Conservation (phyloP, 2,797 vertebrate genomes). For the Amblyopsis hoosieri region DNA sequence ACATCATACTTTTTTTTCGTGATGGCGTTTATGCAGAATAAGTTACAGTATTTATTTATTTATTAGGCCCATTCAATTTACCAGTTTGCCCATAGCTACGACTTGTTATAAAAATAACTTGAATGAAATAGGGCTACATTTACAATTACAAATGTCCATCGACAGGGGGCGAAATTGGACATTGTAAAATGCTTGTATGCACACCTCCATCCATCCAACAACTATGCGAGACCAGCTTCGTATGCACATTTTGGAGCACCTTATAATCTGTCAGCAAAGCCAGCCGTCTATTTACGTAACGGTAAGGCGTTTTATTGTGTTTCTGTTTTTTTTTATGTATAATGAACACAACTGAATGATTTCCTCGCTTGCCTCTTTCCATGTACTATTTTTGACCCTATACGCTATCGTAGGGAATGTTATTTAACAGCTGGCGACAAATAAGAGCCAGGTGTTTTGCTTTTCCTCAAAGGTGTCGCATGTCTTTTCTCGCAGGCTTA, state of each 20-base stretch:
- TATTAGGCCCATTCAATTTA: background rate
- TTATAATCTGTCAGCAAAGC: constrained; percentile 54
- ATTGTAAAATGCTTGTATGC: background rate
- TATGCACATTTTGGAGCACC: constrained; percentile 60
- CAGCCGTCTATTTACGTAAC: constrained; percentile 39
- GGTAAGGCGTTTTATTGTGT: constrained; percentile 61
- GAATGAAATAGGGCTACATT: background rate
- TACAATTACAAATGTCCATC: constrained; percentile 1
- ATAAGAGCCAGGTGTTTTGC: constrained; percentile 45
- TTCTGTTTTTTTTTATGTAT: background rate
- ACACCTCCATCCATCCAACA: background rate
- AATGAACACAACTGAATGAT: background rate
- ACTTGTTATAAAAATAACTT: background rate
- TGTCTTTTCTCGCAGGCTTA: constrained; percentile 11
- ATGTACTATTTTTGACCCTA: background rate
- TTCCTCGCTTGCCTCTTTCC: background rate
- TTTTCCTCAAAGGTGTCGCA: constrained; percentile 9
- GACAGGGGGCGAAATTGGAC: constrained; percentile 52
- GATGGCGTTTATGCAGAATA: too few species aligned
- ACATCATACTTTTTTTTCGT: too few species aligned
- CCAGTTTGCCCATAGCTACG: background rate
- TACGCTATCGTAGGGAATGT: background rate
- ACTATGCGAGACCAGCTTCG: constrained; percentile 43
- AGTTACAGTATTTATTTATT: background rate
- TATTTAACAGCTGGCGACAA: background rate